Evolutionary conservation across 2,888 invertebrate genomes (phyloP).

Genomic region (Didymodactylos carnosus): DNA sequence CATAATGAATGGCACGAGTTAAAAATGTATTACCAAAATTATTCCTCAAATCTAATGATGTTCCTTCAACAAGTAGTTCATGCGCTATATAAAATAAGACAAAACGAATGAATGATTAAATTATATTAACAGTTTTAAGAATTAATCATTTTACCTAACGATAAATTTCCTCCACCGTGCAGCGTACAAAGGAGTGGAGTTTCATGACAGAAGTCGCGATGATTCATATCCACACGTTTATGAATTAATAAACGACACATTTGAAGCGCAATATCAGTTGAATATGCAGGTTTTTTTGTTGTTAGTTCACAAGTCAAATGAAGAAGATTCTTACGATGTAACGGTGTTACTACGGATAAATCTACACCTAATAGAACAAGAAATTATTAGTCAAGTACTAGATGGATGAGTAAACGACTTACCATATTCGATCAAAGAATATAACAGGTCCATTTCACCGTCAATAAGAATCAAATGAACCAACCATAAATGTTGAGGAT

Average conservation of each 20-base stretch:
- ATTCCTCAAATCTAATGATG: not conserved
- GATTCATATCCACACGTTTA: not conserved
- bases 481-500: not conserved
- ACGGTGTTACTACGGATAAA: not conserved
- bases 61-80: not conserved
- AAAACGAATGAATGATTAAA: not conserved
- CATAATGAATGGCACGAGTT: not conserved
- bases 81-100: not conserved
- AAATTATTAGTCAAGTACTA: no score
- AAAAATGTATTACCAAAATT: not conserved
- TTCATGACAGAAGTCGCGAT: not conserved
- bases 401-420: no score
- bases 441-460: not conserved
- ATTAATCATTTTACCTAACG: not conserved
- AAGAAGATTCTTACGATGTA: not conserved
- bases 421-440: not conserved
- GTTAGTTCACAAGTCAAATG: not conserved
- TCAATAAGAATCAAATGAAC: not conserved
- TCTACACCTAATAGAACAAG: not conserved
- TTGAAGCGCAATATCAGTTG: not conserved
- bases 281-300: not conserved
- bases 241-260: not conserved
- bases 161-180: not conserved
- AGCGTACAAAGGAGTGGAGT: not conserved
- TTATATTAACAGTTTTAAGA: not conserved